Percentiles rank a stretch among this genome's conserved stretches.
Evolutionary conservation across 2,888 invertebrate genomes (phyloP).

Genomic region (Euzetes globulus): DNA sequence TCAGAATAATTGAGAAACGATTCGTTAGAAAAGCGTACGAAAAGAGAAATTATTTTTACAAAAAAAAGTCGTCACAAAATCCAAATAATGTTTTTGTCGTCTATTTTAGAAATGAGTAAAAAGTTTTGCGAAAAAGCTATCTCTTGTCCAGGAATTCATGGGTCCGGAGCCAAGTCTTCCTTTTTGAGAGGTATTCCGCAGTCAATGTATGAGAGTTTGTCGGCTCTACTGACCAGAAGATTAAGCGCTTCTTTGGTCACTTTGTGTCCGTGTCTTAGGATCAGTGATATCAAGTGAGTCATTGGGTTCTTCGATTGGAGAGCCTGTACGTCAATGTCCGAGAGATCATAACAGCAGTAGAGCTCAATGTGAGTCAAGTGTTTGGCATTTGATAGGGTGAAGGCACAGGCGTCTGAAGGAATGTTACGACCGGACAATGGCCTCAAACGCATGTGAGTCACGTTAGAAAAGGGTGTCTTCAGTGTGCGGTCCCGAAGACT

Average conservation of each 20-base stretch:
- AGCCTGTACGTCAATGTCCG: constrained; percentile 38
- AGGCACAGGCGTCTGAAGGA: constrained; percentile 39
- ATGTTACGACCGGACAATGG: constrained; percentile 40
- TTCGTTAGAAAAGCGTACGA: background rate
- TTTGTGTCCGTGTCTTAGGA: constrained; percentile 41
- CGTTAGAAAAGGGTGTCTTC: constrained; percentile 39
- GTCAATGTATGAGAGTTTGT: constrained; percentile 25
- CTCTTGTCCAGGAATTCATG: background rate
- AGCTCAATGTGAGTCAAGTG: constrained; percentile 41
- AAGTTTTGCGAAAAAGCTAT: background rate
- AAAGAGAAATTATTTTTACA: background rate
- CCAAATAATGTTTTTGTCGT: background rate
- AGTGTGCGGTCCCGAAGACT: constrained; percentile 28
- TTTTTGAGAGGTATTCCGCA: constrained; percentile 32
- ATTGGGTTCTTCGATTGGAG: constrained; percentile 39
- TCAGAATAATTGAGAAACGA: background rate
- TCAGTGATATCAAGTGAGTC: constrained; percentile 36
- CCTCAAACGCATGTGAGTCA: constrained; percentile 40
- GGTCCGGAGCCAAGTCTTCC: constrained; percentile 11
- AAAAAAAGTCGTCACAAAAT: background rate
- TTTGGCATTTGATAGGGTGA: constrained; percentile 39
- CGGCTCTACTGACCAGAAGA: constrained; percentile 13
- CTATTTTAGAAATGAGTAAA: background rate
- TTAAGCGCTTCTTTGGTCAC: constrained; percentile 33
- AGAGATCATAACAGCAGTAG: constrained; percentile 42